Evolutionary conservation across 2,888 invertebrate genomes (phyloP).

Genomic region (Heliconius sara): DNA sequence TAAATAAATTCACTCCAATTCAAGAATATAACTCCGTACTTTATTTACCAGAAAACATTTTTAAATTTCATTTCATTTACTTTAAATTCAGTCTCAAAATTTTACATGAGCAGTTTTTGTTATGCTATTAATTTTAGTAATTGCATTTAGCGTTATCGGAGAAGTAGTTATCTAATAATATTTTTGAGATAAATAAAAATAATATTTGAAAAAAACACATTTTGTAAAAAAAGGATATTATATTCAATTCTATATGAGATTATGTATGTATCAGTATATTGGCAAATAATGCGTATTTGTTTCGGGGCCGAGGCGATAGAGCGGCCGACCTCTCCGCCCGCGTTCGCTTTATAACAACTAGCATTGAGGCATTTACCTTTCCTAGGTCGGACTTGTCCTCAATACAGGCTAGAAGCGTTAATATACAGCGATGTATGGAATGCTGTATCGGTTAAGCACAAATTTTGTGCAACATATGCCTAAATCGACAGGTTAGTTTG

Average conservation of each 20-base stretch:
- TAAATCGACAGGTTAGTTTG: slow-evolving; percentile 54
- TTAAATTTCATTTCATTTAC: too few relatives aligned
- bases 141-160: too few relatives aligned
- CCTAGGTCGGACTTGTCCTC: slow-evolving; percentile 81
- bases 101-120: too few relatives aligned
- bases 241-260: slow-evolving; percentile 9
- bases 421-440: slow-evolving; percentile 78
- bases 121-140: too few relatives aligned
- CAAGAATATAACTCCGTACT: not conserved
- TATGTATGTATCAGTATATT: slow-evolving; percentile 51
- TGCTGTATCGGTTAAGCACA: slow-evolving; percentile 70
- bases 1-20: not conserved
- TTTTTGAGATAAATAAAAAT: not conserved
- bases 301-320: slow-evolving; percentile 76
- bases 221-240: not conserved
- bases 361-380: slow-evolving; percentile 82
- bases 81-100: not conserved
- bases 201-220: not conserved
- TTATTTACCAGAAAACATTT: not conserved
- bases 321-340: slow-evolving; percentile 75
- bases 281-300: slow-evolving; percentile 77
- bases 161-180: too few relatives aligned
- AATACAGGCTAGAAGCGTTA: slow-evolving; percentile 75
- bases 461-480: slow-evolving; percentile 74
- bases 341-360: slow-evolving; percentile 64